Evolutionary conservation across 2,797 vertebrate species (phyloP), one percentile per base, ranked within the genome.

Genomic region (Lindbergichthys nudifrons): DNA sequence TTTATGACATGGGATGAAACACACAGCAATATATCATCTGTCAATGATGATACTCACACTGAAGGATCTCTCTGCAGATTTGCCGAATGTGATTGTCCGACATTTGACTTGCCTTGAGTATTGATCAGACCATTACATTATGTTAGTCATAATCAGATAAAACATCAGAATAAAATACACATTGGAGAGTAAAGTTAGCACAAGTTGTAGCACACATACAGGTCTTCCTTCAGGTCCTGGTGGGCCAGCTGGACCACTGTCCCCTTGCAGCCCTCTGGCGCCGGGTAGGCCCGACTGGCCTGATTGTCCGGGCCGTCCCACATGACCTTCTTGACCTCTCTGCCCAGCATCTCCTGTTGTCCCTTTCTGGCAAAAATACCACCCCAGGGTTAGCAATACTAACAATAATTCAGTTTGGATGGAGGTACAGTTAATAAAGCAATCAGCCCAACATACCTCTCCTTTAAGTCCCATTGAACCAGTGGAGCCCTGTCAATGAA

Each of bases 61-160:
- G 96, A 88, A 99, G 92, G 72, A 99, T 93, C 54, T 98, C 97
- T 85, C 94, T 95, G 92, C 98, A 99, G 82, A 99, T 96, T 87
- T 97, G 96, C 3, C 95, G 96, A 91, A 99, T 98, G 90, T 96
- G 96, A 79, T 93, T 93, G 89, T 97, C 96, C 26, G 98, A 97
- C 88, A 97, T 92, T 77, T 95, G 94, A 91, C 90, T 96, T 65
- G 93, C 95, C 97, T 99, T 81, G 3, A 84, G 76, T 13, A 39
- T 52, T 3, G 4, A 57, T 68, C 61, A 41, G 7, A 48, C 13
- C 11, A 7, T n/a, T 61, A 1, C 19, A 41, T 13, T 8, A 23
- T 70, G 15, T 48, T 36, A 63, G 52, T 70, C 12, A 51, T 4
- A n/a, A 41, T 54, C 42, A 76, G 43, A 51, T 6, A 65, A 41